Percentiles rank a stretch among this genome's conserved stretches.
Conservation (phyloP, 2,797 vertebrate species). For the Spheniscus humboldti region DNA sequence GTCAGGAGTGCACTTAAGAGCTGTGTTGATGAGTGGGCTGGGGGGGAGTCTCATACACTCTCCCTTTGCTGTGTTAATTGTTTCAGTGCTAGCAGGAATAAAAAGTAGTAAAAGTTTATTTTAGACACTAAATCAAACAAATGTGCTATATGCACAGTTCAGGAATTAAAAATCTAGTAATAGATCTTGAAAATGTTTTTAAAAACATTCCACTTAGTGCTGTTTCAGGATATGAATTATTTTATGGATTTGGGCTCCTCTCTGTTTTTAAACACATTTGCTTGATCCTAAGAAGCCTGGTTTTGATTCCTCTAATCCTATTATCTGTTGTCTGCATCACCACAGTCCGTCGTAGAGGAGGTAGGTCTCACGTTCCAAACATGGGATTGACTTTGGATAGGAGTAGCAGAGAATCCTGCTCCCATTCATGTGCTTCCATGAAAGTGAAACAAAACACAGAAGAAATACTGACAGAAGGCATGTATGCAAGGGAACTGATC, state of each 20-base stretch:
- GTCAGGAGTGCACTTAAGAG: neutral
- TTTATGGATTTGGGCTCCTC: neutral
- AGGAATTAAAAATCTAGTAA: conserved; percentile 40
- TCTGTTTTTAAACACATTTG: conserved; percentile 9
- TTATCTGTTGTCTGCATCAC: neutral
- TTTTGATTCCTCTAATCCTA: neutral
- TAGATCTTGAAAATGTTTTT: conserved; percentile 29
- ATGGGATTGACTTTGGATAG: neutral
- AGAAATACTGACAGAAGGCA: neutral
- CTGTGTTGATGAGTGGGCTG: neutral
- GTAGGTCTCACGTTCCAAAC: neutral
- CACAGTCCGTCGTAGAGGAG: neutral
- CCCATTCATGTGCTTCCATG: neutral
- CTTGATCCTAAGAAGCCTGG: neutral
- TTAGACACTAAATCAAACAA: conserved; percentile 38
- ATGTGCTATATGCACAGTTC: neutral
- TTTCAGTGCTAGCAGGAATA: conserved; percentile 7
- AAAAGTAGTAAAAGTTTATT: conserved; percentile 39
- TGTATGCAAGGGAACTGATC: neutral
- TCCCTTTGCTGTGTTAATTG: neutral
- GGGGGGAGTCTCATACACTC: neutral
- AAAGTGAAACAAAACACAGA: neutral
- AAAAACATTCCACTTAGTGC: neutral
- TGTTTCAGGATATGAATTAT: neutral
- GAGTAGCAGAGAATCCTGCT: neutral